Conservation (phyloP, 2,888 invertebrate species). For the Epiblema foenella region DNA sequence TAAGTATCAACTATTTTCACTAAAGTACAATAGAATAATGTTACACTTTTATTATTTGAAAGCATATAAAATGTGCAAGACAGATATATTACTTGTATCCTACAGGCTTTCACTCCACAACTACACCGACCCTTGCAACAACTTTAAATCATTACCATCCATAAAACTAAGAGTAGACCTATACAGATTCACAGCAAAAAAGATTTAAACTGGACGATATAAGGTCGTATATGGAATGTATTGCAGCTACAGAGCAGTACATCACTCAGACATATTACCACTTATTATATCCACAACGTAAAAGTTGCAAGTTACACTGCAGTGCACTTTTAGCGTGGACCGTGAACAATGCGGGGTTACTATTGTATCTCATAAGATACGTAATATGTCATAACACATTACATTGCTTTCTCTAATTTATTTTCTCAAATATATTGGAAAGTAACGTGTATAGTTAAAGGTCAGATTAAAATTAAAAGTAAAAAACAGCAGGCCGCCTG, state of each 20-base stretch:
- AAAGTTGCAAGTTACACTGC: slow-evolving; percentile 34
- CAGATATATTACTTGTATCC: not conserved
- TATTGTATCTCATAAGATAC: too few relatives aligned
- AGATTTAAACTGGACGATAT: not conserved
- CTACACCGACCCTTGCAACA: slow-evolving; percentile 13
- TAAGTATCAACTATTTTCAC: too few relatives aligned
- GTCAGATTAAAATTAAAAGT: too few relatives aligned
- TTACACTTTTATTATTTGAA: not conserved
- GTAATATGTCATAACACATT: too few relatives aligned
- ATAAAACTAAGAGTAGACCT: slow-evolving; percentile 17
- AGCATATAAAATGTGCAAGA: not conserved
- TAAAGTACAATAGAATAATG: not conserved
- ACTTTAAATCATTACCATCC: slow-evolving; percentile 27
- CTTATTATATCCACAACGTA: slow-evolving; percentile 30
- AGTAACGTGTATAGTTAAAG: too few relatives aligned
- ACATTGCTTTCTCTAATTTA: not conserved
- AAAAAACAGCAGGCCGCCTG: too few relatives aligned
- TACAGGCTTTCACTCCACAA: slow-evolving; percentile 6
- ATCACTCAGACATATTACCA: slow-evolving; percentile 40
- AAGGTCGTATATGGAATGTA: slow-evolving; percentile 6
- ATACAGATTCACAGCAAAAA: not conserved
- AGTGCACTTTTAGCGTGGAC: slow-evolving; percentile 23
- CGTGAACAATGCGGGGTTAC: slow-evolving; percentile 23
- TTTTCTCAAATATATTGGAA: too few relatives aligned
- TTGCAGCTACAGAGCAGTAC: slow-evolving; percentile 8